Conservation (phyloP, 1,140 invertebrate species). For the Oreohelix idahoensis region DNA sequence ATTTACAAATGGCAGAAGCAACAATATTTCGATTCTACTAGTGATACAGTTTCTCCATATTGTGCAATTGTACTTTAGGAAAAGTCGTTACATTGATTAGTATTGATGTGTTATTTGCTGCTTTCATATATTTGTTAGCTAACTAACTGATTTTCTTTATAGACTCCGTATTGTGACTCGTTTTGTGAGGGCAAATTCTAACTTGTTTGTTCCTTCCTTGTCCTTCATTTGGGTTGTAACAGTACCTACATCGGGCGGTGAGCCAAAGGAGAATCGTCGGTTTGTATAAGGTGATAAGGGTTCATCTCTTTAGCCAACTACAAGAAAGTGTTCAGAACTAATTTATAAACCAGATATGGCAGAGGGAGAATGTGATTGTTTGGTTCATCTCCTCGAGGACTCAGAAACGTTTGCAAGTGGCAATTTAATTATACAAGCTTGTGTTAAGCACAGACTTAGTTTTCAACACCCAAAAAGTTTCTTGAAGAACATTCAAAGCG, state of each 20-base stretch:
- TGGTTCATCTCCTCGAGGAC: neutral
- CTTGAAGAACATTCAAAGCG: constrained; percentile 37
- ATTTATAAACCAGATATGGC: neutral
- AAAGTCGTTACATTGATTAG: neutral
- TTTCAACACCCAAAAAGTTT: constrained; percentile 45
- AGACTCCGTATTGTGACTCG: neutral
- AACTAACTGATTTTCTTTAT: neutral
- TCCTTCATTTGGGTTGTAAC: neutral
- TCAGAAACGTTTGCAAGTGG: constrained; percentile 17
- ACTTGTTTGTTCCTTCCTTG: neutral
- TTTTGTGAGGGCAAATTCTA: neutral
- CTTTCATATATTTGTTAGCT: neutral
- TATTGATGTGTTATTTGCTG: neutral
- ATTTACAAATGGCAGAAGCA: constrained; percentile 40
- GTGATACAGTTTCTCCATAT: neutral
- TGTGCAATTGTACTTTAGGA: neutral
- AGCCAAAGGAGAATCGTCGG: neutral
- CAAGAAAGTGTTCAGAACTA: neutral
- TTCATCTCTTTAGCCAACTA: neutral
- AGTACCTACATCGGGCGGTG: neutral
- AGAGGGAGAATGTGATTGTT: constrained; percentile 5
- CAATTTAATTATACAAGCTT: constrained; percentile 14
- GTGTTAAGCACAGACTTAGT: constrained; percentile 31
- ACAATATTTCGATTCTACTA: neutral
- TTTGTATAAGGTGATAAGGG: neutral